Conservation (phyloP, 64 coral and sea anemone genomes). For the Pocillopora damicornis region DNA sequence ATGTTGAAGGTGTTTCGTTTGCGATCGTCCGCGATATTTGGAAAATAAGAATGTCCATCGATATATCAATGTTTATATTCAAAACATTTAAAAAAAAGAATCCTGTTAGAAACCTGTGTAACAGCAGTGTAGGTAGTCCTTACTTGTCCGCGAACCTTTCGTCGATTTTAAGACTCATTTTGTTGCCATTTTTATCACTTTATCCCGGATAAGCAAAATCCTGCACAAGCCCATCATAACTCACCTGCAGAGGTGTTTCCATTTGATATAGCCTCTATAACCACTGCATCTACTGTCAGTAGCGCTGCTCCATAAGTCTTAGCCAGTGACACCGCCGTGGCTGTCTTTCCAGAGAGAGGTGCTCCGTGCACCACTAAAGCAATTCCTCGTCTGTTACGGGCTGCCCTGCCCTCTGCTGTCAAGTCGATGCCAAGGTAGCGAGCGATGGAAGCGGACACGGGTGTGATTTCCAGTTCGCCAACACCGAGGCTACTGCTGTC, state of each 20-base stretch:
- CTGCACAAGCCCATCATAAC: neutral
- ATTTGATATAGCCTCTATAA: conserved; percentile 78
- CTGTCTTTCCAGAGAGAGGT: conserved; percentile 88
- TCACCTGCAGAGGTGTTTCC: conserved; percentile 84
- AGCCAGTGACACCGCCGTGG: conserved; percentile 72
- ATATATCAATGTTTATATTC: no score
- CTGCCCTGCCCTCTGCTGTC: conserved; percentile 89
- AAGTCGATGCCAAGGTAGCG: conserved; percentile 96
- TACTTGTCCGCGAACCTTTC: no score
- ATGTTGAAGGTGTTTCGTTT: no score
- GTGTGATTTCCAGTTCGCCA: conserved; percentile 97
- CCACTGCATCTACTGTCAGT: conserved; percentile 85
- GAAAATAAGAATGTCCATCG: no score
- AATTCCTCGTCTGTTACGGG: conserved; percentile 94
- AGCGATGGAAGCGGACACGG: conserved; percentile 97
- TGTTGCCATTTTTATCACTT: no score
- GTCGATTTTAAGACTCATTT: no score
- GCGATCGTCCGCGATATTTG: no score
- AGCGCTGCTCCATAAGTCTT: conserved; percentile 81
- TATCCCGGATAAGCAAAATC: no score
- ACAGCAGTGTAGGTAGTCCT: no score
- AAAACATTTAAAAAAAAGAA: no score
- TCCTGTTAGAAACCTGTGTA: no score
- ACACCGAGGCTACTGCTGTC: conserved; percentile 69
- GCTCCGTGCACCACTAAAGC: conserved; percentile 80